Conservation (phyloP, 2,888 invertebrate species). For the Drosophila anomalata region DNA sequence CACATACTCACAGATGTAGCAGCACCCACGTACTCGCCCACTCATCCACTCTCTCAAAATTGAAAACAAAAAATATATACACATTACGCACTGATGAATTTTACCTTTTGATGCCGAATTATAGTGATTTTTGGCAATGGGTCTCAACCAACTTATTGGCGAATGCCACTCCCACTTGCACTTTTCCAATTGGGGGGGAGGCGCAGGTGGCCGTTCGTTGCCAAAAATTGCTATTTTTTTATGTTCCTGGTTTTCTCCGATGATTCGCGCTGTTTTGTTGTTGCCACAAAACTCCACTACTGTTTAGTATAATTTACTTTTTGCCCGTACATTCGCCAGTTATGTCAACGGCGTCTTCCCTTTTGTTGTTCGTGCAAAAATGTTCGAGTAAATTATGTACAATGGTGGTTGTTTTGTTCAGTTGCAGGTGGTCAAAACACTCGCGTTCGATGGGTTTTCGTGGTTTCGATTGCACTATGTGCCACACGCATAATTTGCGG, state of each 20-base stretch:
- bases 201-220: conserved; percentile 17
- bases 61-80: conserved; percentile 43
- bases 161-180: conserved; percentile 59
- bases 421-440: conserved; percentile 49
- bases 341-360: conserved; percentile 68
- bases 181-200: conserved; percentile 47
- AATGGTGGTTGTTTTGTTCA: conserved; percentile 51
- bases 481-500: conserved; percentile 60
- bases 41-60: conserved; percentile 1
- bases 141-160: conserved; percentile 62
- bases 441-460: conserved; percentile 57
- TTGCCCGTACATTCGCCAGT: conserved; percentile 56
- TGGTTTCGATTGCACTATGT: conserved; percentile 63
- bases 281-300: conserved; percentile 59
- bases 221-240: conserved; percentile 53
- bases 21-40: conserved; percentile 52
- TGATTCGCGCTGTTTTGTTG: conserved; percentile 11
- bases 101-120: conserved; percentile 68
- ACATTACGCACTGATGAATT: conserved; percentile 27
- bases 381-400: conserved; percentile 69
- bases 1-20: conserved; percentile 14
- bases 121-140: conserved; percentile 54
- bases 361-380: conserved; percentile 62
- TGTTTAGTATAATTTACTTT: conserved; percentile 69
- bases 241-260: conserved; percentile 17